These are phyloP conservation scores for Eledone cirrhosa DNA, from an alignment of 2,888 invertebrate genomes.

Conservation along the genomic window DNA sequence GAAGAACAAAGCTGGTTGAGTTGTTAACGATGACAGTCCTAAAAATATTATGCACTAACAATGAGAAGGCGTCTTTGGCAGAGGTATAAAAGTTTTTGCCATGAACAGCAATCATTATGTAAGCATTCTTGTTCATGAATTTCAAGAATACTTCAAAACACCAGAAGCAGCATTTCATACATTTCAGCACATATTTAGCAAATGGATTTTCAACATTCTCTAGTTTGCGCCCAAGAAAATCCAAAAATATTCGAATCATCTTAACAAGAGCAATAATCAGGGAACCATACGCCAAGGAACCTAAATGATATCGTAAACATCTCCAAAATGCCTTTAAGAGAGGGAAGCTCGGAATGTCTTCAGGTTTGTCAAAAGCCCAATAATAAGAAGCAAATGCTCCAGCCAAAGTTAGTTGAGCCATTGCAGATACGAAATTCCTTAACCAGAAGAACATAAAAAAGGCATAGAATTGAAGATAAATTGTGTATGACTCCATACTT, in stretches of 20 bases:
- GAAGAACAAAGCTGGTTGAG: slow-evolving; percentile 88
- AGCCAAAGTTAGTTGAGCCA: slow-evolving; percentile 89
- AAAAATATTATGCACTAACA: slow-evolving; percentile 71
- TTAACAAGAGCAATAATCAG: slow-evolving; percentile 90
- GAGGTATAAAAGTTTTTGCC: slow-evolving; percentile 90
- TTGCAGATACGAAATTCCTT: slow-evolving; percentile 86
- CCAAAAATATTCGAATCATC: slow-evolving; percentile 83
- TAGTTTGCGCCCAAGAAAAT: slow-evolving; percentile 85
- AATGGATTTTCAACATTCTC: slow-evolving; percentile 76
- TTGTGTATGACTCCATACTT: no score
- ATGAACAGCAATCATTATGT: slow-evolving; percentile 82
- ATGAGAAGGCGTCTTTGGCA: slow-evolving; percentile 87
- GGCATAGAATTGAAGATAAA: slow-evolving; percentile 59
- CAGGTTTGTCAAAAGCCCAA: slow-evolving; percentile 82
- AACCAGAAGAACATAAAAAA: slow-evolving; percentile 78
- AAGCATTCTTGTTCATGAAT: slow-evolving; percentile 67
- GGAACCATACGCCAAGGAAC: slow-evolving; percentile 91
- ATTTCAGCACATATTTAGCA: slow-evolving; percentile 66
- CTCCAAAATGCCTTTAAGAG: slow-evolving; percentile 78
- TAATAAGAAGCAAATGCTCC: slow-evolving; percentile 78
- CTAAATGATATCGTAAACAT: slow-evolving; percentile 80
- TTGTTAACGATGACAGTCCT: slow-evolving; percentile 70
- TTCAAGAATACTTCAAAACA: slow-evolving; percentile 67
- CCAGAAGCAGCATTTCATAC: slow-evolving; percentile 67
- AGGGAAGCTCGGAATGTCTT: slow-evolving; percentile 85